Base-by-base conservation (phyloP, 2,113 vertebrate species). In the Capra hircus region DNA sequence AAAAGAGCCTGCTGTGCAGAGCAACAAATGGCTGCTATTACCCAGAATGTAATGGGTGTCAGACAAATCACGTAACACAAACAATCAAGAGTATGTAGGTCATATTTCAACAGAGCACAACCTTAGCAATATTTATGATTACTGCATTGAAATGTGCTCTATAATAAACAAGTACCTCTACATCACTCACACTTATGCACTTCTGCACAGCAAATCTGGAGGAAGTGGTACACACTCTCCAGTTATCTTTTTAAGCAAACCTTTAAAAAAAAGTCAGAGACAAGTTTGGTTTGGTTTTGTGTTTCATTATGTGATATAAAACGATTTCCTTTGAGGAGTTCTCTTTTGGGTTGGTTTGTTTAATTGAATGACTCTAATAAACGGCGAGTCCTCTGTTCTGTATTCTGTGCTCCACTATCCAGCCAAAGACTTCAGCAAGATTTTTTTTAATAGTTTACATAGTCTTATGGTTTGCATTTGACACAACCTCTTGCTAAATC, bases 1-100 rank as follows among this genome's bases (percentile, higher is more conserved):
- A 99, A 99, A 99, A 99, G 99, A 99, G 99, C 99, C 98, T 99
- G 99, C 99, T 98, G 99, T 98, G 99, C 99, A 99, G 99, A 99
- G 99, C 99, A 99, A 99, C 99, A 99, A 99, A 99, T 99, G 99
- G 99, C 99, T 99, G 99, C 99, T 99, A 99, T 99, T 99, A 99
- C 99, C 99, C 99, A 97, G 98, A 99, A 99, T 98, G 99, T 99
- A 99, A 99, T 99, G 99, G 99, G 99, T 99, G 99, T 99, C 99
- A 99, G 99, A 99, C 99, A 99, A 99, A 99, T 99, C 99, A 99
- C 99, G 98, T 99, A 99, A 99, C 98, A 98, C 98, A 99, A 99
- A 99, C 99, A 99, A 99, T 99, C 99, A 99, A 99, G 99, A 98
- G 99, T 98, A 99, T 99, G 98, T 99, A 99, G 99, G 99, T 99